Evolutionary conservation across 2,888 invertebrate species (phyloP), one percentile per base, ranked within the genome.

Genomic region (Leucania comma): DNA sequence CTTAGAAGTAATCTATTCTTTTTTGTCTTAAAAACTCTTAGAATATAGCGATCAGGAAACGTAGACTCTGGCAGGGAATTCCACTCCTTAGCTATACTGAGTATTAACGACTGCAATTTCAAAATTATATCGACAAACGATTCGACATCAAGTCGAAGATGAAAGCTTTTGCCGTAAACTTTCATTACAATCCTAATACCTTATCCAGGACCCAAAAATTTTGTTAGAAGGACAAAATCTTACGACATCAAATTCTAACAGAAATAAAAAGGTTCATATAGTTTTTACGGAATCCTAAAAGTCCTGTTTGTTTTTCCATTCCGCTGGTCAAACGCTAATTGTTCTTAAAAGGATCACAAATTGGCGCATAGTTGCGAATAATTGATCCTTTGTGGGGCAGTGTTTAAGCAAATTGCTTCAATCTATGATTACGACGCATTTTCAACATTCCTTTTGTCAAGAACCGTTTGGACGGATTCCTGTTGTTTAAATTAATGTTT

Each of bases 321-420:
- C 79, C 76, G 84, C 80, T 78, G 72, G 80, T 72, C 69, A 74
- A 60, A 73, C 74, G 90, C 89, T 91, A 91, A 92, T 89, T 88
- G 86, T 56, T 65, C 84, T 88, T 89, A 89, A 91, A 89, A 91
- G 90, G 88, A 89, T 89, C 83, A 86, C 87, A 87, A 89, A 91
- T 86, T 86, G 81, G 84, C 85, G 83, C 84, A 70, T 80, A 75
- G 72, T 75, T 82, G 73, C 69, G 72, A 79, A 77, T 81, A 68
- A 77, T 74, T 68, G 58, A 58, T 22, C 59, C 56, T 66, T 64
- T 68, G 54, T 58, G 58, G 22, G 51, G 24, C 67, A 56, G 24
- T 59, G 56, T 73, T 73, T 35, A 57, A 61, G 64, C 58, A 68
- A 81, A 78, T 78, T 70, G 68, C 50, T 66, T 78, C 38, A 62